Evolutionary conservation across 2,797 vertebrate genomes (phyloP).

Genomic region (Tauraco hartlaubi): DNA sequence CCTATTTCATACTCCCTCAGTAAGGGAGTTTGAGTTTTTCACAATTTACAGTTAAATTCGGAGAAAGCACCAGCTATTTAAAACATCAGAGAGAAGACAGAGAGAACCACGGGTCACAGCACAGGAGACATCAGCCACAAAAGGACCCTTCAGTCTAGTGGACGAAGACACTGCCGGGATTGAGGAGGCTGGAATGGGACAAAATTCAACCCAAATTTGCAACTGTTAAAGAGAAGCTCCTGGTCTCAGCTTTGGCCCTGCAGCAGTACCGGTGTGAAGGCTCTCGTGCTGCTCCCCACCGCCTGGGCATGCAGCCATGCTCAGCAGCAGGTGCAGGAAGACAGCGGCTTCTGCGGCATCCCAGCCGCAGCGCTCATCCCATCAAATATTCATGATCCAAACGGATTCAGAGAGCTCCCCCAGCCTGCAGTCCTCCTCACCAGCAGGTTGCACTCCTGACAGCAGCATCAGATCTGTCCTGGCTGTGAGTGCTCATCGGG

Average conservation of each 20-base stretch:
- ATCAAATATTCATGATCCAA: neutral
- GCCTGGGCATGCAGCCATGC: neutral
- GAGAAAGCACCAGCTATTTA: neutral
- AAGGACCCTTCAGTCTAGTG: neutral
- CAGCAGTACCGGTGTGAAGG: neutral
- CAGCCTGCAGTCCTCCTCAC: neutral
- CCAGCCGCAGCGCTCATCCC: neutral
- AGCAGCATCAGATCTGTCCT: fast-evolving
- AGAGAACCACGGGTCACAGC: neutral
- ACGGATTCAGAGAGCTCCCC: neutral
- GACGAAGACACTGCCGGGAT: neutral
- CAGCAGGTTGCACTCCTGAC: neutral
- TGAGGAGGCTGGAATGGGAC: neutral
- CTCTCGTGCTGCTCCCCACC: fast-evolving
- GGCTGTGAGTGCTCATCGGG: fast-evolving
- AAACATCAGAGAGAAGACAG: neutral
- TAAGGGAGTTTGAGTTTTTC: neutral
- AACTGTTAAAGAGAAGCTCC: neutral
- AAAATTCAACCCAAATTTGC: neutral
- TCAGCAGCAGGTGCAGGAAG: neutral
- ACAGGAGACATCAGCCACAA: neutral
- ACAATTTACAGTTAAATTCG: fast-evolving
- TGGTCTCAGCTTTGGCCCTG: neutral
- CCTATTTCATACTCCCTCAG: neutral
- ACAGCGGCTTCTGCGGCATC: neutral